Percentiles rank a stretch among this genome's conserved stretches.
Evolutionary conservation across 2,113 vertebrate species (phyloP).

Genomic region (Nothoprocta perdicaria): DNA sequence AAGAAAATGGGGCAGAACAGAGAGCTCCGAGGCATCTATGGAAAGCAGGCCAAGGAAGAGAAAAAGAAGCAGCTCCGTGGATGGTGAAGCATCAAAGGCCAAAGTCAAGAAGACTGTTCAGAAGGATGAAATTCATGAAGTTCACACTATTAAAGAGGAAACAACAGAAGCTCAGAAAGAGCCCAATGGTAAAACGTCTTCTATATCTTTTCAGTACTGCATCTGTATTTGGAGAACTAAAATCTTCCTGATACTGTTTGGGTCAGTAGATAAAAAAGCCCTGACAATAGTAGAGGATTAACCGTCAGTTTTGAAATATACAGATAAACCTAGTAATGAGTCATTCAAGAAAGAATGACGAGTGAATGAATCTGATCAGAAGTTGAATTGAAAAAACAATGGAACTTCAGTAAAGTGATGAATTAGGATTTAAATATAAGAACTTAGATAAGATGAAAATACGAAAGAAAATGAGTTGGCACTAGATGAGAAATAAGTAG

Average conservation of each 20-base stretch:
- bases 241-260: too few relatives aligned
- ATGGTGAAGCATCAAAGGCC: constrained; percentile 53
- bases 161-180: constrained; percentile 38
- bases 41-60: constrained; percentile 72
- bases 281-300: background rate
- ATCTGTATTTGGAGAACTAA: rapidly evolving
- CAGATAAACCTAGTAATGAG: background rate
- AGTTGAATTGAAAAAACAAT: background rate
- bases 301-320: background rate
- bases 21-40: constrained; percentile 64
- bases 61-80: constrained; percentile 72
- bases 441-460: background rate
- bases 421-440: background rate
- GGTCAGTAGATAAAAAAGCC: background rate
- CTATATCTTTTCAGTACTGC: rapidly evolving
- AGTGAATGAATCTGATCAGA: background rate
- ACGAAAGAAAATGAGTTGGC: background rate
- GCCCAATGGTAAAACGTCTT: constrained; percentile 75
- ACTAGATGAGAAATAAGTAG: background rate
- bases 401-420: background rate
- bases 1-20: constrained; percentile 70
- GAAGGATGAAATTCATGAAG: constrained; percentile 56
- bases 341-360: background rate
- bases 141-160: constrained; percentile 22
- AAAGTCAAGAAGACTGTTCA: constrained; percentile 82